phyloP scores from a whole-genome alignment of 2,888 invertebrate species.

The Rutpela maculata region DNA sequence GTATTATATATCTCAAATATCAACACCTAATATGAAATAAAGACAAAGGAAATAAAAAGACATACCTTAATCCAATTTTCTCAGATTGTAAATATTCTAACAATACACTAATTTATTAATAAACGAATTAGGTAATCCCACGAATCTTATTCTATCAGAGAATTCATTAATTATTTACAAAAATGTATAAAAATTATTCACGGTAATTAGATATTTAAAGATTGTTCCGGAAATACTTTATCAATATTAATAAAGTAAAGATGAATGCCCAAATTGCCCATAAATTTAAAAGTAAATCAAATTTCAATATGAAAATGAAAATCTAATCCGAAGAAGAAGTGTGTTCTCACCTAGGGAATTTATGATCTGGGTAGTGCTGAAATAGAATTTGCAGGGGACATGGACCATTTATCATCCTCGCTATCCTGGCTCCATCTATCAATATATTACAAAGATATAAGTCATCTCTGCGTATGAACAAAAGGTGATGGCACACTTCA shows the following conservation, averaged over 20 bases:
- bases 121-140: too few relatives aligned
- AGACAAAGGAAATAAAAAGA: too few relatives aligned
- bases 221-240: too few relatives aligned
- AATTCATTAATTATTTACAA: too few relatives aligned
- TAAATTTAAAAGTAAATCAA: constrained; percentile 55
- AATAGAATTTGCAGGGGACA: constrained; percentile 63
- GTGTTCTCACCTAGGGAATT: constrained; percentile 64
- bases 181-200: too few relatives aligned
- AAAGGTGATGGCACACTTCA: constrained; percentile 28
- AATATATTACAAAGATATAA: constrained; percentile 64
- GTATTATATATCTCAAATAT: too few relatives aligned
- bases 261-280: background rate
- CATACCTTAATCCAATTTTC: too few relatives aligned
- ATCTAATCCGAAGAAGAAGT: constrained; percentile 61
- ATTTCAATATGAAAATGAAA: constrained; percentile 64
- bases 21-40: too few relatives aligned
- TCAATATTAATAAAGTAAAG: background rate
- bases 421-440: constrained; percentile 64
- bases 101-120: too few relatives aligned
- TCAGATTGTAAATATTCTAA: too few relatives aligned
- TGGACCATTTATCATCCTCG: constrained; percentile 62
- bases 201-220: too few relatives aligned
- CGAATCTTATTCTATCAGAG: too few relatives aligned
- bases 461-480: constrained; percentile 57
- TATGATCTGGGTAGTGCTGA: constrained; percentile 61